Conservation (phyloP, 1,140 invertebrate genomes). For the Drosophila triauraria region DNA sequence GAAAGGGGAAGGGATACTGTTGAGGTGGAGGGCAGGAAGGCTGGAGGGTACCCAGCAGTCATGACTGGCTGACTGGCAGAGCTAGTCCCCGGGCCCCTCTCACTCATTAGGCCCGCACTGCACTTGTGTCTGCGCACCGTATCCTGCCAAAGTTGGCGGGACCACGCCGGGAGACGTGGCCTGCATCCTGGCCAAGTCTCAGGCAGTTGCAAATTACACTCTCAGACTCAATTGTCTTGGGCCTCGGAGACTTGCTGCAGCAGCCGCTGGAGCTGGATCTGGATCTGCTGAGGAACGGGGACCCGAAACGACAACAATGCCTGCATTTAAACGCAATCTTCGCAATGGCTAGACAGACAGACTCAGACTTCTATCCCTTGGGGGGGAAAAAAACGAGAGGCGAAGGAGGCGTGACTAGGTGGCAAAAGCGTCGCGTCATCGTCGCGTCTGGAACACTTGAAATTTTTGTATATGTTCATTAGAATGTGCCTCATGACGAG, state of each 20-base stretch:
- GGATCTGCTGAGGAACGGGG: conserved; percentile 31
- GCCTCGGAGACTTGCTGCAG: conserved; percentile 62
- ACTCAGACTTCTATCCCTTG: conserved; percentile 50
- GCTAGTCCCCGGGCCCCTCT: conserved; percentile 13
- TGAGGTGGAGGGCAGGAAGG: conserved; percentile 1
- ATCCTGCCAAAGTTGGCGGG: conserved; percentile 54
- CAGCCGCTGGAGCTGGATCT: conserved; percentile 2
- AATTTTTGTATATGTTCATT: conserved; percentile 76
- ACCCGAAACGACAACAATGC: conserved; percentile 68
- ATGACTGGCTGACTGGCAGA: conserved; percentile 44
- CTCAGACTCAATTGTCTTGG: conserved; percentile 82
- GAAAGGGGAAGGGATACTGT: not conserved
- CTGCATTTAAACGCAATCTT: conserved; percentile 81
- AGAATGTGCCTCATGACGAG: conserved; percentile 61
- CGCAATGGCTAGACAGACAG: conserved; percentile 74
- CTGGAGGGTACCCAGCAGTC: conserved; percentile 19
- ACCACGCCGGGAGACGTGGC: conserved; percentile 33
- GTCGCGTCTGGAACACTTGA: conserved; percentile 76
- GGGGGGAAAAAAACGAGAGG: not conserved
- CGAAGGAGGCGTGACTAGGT: conserved; percentile 56
- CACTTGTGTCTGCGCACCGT: conserved; percentile 59
- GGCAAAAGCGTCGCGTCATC: conserved; percentile 72
- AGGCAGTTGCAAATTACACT: conserved; percentile 82
- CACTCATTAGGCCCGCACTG: conserved; percentile 71
- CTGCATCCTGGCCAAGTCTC: conserved; percentile 73